Conservation (phyloP, 2,797 vertebrate species). For the Telmatherina bonti region DNA sequence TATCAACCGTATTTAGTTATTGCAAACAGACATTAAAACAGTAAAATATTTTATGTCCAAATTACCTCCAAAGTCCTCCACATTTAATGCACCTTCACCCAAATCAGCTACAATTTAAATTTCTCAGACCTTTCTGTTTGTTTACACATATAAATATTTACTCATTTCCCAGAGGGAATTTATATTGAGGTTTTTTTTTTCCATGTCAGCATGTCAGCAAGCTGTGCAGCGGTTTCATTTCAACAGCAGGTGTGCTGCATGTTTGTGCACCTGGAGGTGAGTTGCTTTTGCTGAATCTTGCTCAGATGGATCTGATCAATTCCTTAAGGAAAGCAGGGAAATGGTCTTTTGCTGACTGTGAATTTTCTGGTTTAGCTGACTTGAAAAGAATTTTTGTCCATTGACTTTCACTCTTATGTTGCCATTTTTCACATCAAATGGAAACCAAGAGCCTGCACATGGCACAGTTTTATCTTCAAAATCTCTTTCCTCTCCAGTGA, state of each 20-base stretch:
- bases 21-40: neutral
- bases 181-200: slow-evolving; percentile 38
- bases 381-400: neutral
- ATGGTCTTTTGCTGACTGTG: slow-evolving; percentile 20
- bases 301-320: slow-evolving; percentile 18
- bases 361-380: slow-evolving; percentile 47
- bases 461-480: neutral
- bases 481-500: neutral
- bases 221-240: slow-evolving; percentile 27
- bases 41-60: neutral
- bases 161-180: slow-evolving; percentile 19
- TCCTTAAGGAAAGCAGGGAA: slow-evolving; percentile 27
- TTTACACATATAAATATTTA: slow-evolving; percentile 2
- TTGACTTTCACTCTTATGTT: slow-evolving; percentile 10
- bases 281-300: slow-evolving; percentile 19
- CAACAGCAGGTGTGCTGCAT: slow-evolving; percentile 3
- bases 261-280: slow-evolving; percentile 20
- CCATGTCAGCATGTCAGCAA: slow-evolving; percentile 46
- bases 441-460: neutral
- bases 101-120: neutral
- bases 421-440: neutral
- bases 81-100: neutral
- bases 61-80: neutral
- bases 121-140: slow-evolving; percentile 15
- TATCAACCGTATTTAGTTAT: too few relatives aligned